A percentile compares a stretch with the other conserved stretches of the same genome.
phyloP scores from a whole-genome alignment of 2,113 vertebrate species.

The Sebastes fasciatus region DNA sequence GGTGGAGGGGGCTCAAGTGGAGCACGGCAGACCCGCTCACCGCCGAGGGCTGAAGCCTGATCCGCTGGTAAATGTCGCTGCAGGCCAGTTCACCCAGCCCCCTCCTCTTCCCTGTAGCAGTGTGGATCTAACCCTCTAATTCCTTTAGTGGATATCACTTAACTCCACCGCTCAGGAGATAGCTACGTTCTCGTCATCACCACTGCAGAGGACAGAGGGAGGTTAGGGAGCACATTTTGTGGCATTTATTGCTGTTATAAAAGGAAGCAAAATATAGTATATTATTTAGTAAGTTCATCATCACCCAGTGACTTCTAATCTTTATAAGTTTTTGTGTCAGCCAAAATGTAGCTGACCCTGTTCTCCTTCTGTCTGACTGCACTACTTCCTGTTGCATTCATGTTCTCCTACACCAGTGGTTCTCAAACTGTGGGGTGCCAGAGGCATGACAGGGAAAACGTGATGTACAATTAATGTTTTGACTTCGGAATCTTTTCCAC shows the following conservation, averaged over 20 bases:
- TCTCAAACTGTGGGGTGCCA: too few relatives aligned
- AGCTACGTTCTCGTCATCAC: background rate
- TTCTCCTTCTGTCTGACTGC: constrained; percentile 27
- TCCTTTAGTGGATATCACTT: constrained; percentile 8
- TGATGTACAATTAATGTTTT: too few relatives aligned
- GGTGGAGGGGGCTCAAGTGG: constrained; percentile 79
- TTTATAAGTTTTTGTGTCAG: background rate
- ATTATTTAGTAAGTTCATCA: background rate
- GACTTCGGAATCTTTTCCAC: too few relatives aligned
- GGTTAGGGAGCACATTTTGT: background rate
- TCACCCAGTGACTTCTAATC: background rate
- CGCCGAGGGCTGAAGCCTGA: constrained; percentile 79
- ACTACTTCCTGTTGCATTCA: constrained; percentile 8
- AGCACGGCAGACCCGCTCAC: constrained; percentile 76
- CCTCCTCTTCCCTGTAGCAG: constrained; percentile 24
- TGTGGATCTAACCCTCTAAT: constrained; percentile 44
- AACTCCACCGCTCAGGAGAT: background rate
- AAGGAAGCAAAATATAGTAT: background rate
- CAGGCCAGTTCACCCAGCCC: constrained; percentile 71
- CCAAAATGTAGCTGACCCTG: background rate
- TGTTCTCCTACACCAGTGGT: constrained; percentile 3
- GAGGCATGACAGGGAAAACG: too few relatives aligned
- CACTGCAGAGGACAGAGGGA: constrained; percentile 26
- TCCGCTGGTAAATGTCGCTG: constrained; percentile 67
- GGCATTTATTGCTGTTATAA: background rate